These are phyloP conservation scores for Thalassophryne amazonica DNA, from an alignment of 2,797 vertebrate genomes.

Conservation along the genomic window DNA sequence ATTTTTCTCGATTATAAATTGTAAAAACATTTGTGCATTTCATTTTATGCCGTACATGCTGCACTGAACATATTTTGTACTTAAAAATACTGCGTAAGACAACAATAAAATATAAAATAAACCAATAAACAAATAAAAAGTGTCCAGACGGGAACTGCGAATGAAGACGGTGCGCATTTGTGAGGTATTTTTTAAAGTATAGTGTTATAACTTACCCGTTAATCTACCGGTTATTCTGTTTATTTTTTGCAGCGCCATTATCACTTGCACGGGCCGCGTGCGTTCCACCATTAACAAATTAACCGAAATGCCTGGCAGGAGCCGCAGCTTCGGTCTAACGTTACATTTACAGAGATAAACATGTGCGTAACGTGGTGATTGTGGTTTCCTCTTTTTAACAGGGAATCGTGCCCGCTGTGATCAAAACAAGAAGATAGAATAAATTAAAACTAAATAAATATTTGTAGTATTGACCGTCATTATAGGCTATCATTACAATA, in stretches of 20 bases:
- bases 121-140: too few relatives aligned
- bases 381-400: conserved; percentile 38
- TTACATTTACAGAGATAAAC: conserved; percentile 36
- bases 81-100: too few relatives aligned
- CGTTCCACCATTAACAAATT: conserved; percentile 45
- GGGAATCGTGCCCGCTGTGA: conserved; percentile 1
- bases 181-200: not conserved
- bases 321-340: conserved; percentile 26
- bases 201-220: not conserved
- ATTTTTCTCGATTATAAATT: too few relatives aligned
- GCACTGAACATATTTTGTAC: too few relatives aligned
- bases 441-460: too few relatives aligned
- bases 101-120: too few relatives aligned
- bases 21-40: too few relatives aligned
- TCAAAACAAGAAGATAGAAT: not conserved
- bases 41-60: too few relatives aligned
- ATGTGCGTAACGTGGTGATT: conserved; percentile 14
- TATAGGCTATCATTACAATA: too few relatives aligned
- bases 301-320: conserved; percentile 14
- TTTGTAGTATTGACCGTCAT: too few relatives aligned
- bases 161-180: too few relatives aligned
- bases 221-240: not conserved
- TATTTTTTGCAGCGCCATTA: conserved; percentile 40
- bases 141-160: too few relatives aligned
- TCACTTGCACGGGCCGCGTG: conserved; percentile 26